Base-by-base conservation (phyloP, 2,888 invertebrate genomes). In the Drosophila siamana region DNA sequence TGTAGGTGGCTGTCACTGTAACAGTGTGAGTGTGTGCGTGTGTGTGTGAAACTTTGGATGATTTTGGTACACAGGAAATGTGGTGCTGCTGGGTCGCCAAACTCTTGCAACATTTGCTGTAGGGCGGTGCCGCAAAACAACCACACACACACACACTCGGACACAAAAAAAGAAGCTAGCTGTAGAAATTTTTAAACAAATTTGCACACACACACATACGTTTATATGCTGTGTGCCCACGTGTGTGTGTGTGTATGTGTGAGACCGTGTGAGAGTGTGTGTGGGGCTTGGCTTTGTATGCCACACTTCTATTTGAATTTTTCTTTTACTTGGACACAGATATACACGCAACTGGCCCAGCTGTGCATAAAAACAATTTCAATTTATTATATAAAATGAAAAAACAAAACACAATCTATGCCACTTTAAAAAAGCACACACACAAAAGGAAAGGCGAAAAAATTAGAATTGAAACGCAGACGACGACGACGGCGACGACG, bases 401-500 rank as follows among this genome's bases (percentile, higher is more conserved):
- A 19, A 33, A 52, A 33, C 33, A 30, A 50, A 63, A 13, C 33
- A 41, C 46, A 73, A 77, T 76, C 78, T 75, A 78, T 76, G 79
- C 75, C 76, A 76, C 76, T 76, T 78, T 78, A 74, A 74, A 76
- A 63, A 65, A 57, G 30, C 56, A 56, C 72, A 60, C 59, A 78
- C 36, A 66, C 63, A 55, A 66, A 66, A 69, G 51, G 36, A 63
- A 57, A 38, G 36, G 36, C 61, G 61, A 62, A 62, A 51, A 69
- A 74, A 67, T 74, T 76, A 75, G 77, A 77, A 77, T 76, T 79
- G 71, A 80, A 77, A 65, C 77, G 76, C 80, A 77, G 71, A 64
- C 74, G 59, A 3, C 19, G 26, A 26, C 24, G 24, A 24, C 24
- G 24, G 69, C 74, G 74, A 62, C 74, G 69, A 50, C 78, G 60